Evolutionary conservation across 2,888 invertebrate species (phyloP).

Genomic region (Eristalis intricaria): DNA sequence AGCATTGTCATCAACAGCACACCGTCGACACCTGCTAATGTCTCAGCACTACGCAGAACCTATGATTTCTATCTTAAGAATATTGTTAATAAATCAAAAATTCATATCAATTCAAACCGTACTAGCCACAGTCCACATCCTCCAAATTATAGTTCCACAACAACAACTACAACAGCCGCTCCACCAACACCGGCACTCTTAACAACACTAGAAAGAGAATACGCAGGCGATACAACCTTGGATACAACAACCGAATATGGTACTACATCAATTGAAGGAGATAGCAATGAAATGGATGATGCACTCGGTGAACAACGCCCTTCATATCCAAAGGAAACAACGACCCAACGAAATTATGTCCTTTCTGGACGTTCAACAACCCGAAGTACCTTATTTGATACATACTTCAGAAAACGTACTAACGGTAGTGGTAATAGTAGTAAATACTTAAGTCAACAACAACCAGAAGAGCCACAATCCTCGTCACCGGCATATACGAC

Average conservation of each 20-base stretch:
- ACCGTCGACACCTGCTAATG: constrained; percentile 42
- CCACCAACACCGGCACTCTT: constrained; percentile 35
- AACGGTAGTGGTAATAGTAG: constrained; percentile 59
- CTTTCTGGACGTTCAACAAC: constrained; percentile 73
- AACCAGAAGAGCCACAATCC: constrained; percentile 60
- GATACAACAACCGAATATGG: constrained; percentile 25
- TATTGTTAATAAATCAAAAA: constrained; percentile 64
- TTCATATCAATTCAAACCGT: constrained; percentile 56
- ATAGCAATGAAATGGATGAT: constrained; percentile 63
- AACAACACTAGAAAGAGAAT: constrained; percentile 72
- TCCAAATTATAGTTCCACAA: constrained; percentile 69
- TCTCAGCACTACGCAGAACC: constrained; percentile 77
- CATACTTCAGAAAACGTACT: constrained; percentile 79
- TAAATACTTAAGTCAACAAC: constrained; percentile 64
- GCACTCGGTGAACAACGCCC: constrained; percentile 21
- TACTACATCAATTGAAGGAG: constrained; percentile 28
- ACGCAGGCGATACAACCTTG: not conserved
- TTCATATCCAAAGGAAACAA: constrained; percentile 23
- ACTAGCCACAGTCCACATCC: constrained; percentile 67
- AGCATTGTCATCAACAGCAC: constrained; percentile 51
- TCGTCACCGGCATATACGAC: constrained; percentile 81
- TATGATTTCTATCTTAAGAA: constrained; percentile 78
- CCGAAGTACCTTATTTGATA: constrained; percentile 78
- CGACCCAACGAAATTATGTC: constrained; percentile 72
- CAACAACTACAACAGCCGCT: constrained; percentile 28